Conservation (phyloP, 1,140 invertebrate genomes). For the Leptinotarsa texana region DNA sequence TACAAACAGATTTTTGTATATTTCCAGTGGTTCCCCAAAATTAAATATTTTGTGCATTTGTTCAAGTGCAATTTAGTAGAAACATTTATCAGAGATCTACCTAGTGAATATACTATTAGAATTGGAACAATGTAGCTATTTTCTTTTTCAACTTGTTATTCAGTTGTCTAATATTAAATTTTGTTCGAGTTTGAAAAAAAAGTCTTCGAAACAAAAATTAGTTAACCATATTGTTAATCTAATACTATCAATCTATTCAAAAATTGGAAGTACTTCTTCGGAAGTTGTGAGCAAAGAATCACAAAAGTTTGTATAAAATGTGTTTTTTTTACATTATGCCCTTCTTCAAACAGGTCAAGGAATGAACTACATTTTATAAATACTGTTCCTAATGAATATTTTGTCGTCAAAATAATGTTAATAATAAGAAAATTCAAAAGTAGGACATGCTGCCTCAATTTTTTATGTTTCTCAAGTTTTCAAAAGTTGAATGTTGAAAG, state of each 20-base stretch:
- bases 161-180: background rate
- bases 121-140: background rate
- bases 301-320: constrained; percentile 7
- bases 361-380: no score
- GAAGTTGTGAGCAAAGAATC: constrained; percentile 2
- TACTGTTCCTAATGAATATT: no score
- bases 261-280: constrained; percentile 8
- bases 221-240: background rate
- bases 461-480: no score
- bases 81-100: constrained; percentile 6
- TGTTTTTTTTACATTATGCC: no score
- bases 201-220: no score
- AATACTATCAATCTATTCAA: background rate
- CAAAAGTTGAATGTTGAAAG: no score
- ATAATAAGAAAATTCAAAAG: no score
- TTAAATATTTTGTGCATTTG: constrained; percentile 9
- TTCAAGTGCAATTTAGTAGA: constrained; percentile 10
- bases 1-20: background rate
- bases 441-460: no score
- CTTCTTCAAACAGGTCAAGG: no score
- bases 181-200: background rate
- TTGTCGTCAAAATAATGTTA: no score
- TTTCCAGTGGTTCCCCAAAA: background rate
- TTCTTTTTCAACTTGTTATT: background rate
- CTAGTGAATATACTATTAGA: constrained; percentile 10